A percentile compares a stretch with the other conserved stretches of the same genome.
Evolutionary conservation across 2,113 vertebrate genomes (phyloP).

Genomic region (Promerops cafer): DNA sequence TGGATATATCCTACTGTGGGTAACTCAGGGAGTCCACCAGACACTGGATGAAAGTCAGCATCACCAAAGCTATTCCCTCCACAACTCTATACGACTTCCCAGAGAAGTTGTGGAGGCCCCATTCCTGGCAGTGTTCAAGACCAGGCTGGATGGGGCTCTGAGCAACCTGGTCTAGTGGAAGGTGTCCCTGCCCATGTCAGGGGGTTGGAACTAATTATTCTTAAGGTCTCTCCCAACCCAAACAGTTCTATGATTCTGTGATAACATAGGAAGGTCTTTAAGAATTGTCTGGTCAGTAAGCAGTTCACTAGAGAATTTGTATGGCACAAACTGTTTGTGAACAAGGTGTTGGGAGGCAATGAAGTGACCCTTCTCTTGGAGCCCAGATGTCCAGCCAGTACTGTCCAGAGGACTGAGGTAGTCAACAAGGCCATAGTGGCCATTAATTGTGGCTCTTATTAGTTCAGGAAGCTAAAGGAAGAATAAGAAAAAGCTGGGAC

Average conservation of each 20-base stretch:
- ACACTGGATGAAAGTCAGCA: neutral
- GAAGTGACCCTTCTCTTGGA: neutral
- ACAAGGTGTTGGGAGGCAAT: neutral
- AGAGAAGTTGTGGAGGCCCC: neutral
- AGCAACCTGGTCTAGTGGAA: neutral
- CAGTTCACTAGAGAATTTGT: neutral
- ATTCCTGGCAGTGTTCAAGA: neutral
- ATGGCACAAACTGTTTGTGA: neutral
- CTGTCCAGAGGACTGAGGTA: fast-evolving
- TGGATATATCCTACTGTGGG: neutral
- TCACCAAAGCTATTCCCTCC: neutral
- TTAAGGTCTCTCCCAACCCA: neutral
- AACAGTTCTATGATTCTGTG: neutral
- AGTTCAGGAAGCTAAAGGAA: neutral
- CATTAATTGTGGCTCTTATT: neutral
- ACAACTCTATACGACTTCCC: neutral
- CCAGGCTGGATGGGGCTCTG: neutral
- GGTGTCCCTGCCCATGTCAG: neutral
- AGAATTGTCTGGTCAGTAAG: neutral
- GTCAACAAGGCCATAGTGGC: neutral
- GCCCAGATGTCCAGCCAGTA: neutral
- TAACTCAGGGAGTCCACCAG: neutral
- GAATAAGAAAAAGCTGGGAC: neutral
- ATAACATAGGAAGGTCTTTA: neutral
- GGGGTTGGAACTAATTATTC: neutral